Evolutionary conservation across 1,140 invertebrate genomes (phyloP).

Genomic region (Gryllus bimaculatus): DNA sequence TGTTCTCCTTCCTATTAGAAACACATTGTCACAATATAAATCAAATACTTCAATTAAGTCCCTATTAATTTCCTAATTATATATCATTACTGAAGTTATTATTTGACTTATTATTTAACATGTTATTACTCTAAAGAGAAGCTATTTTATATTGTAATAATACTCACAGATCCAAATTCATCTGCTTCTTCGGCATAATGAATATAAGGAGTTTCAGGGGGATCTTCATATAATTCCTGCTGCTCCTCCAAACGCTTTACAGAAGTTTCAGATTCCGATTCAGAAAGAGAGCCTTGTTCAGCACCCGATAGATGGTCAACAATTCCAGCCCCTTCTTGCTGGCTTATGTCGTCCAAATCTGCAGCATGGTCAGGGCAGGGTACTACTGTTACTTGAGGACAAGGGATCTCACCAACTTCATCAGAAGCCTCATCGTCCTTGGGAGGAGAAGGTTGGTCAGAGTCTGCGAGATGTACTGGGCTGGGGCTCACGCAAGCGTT

Average conservation of each 20-base stretch:
- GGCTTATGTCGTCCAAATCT: constrained; percentile 38
- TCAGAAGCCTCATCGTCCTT: background rate
- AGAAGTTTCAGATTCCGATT: constrained; percentile 42
- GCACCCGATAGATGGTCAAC: constrained; percentile 36
- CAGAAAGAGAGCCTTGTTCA: constrained; percentile 41
- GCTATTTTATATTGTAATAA: background rate
- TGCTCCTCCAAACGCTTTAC: constrained; percentile 40
- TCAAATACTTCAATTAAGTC: background rate
- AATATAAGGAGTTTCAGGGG: constrained; percentile 50
- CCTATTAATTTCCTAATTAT: background rate
- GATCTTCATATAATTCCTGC: constrained; percentile 34
- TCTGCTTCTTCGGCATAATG: constrained; percentile 32
- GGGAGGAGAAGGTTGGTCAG: background rate
- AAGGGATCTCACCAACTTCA: background rate
- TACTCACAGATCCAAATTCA: constrained; percentile 16
- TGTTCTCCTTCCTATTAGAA: constrained; percentile 67
- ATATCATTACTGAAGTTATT: background rate
- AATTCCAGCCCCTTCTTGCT: constrained; percentile 10
- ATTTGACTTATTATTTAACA: background rate
- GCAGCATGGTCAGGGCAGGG: constrained; percentile 24
- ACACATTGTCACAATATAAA: constrained; percentile 13
- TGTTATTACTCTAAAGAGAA: background rate
- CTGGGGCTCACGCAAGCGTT: background rate
- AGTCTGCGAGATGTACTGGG: background rate
- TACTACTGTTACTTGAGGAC: constrained; percentile 12